Conservation (phyloP, 2,797 vertebrate genomes). For the Sebastes cheni region DNA sequence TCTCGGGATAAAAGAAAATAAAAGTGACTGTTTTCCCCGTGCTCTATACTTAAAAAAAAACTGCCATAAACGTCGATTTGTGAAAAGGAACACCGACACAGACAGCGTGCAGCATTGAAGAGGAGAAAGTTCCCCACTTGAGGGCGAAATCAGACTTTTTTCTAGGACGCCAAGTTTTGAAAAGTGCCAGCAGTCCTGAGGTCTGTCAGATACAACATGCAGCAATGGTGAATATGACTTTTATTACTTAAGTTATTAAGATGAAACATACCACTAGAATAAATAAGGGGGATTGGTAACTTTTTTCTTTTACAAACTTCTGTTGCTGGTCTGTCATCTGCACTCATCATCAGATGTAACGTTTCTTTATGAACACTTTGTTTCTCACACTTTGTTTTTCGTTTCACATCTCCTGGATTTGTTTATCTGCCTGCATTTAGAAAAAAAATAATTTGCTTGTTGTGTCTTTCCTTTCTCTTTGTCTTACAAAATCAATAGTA, state of each 20-base stretch:
- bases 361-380: not conserved
- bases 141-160: slow-evolving; percentile 86
- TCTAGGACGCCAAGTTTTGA: slow-evolving; percentile 73
- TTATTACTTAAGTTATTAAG: slow-evolving; percentile 4
- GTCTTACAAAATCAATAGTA: slow-evolving; percentile 7
- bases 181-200: slow-evolving; percentile 75
- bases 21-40: slow-evolving; percentile 4
- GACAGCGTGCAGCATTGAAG: slow-evolving; percentile 58
- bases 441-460: not conserved
- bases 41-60: slow-evolving; percentile 19
- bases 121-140: slow-evolving; percentile 85
- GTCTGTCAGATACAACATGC: slow-evolving; percentile 83
- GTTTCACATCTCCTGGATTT: not conserved
- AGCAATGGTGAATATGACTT: slow-evolving; percentile 84
- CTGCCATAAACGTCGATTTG: slow-evolving; percentile 41
- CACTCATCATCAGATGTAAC: not conserved
- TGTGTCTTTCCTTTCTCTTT: not conserved
- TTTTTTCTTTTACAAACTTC: not conserved
- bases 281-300: not conserved
- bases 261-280: not conserved
- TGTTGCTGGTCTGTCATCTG: not conserved
- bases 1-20: slow-evolving; percentile 24
- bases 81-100: slow-evolving; percentile 45
- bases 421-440: not conserved
- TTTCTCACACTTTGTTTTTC: not conserved